Evolutionary conservation across 2,113 vertebrate genomes (phyloP).

Genomic region (Axis porcinus): DNA sequence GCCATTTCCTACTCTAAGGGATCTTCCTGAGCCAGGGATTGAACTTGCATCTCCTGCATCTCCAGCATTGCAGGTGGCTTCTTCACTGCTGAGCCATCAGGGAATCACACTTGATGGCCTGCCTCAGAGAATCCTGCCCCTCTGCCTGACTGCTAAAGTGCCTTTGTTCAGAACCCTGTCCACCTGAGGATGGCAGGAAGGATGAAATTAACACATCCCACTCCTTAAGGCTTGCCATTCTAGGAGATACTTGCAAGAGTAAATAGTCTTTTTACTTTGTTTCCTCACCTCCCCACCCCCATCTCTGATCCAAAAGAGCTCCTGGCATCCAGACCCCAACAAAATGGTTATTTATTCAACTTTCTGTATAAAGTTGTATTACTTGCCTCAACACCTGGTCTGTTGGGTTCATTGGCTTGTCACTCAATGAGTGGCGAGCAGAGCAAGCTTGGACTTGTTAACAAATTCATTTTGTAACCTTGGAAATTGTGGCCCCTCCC

Average conservation of each 20-base stretch:
- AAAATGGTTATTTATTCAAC: not conserved
- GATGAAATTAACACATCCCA: not conserved
- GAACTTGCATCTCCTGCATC: not conserved
- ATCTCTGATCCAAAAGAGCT: not conserved
- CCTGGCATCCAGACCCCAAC: not conserved
- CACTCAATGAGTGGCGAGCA: not conserved
- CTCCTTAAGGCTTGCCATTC: not conserved
- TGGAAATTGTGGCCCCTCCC: not conserved
- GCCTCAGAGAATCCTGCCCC: not conserved
- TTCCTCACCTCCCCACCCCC: not conserved
- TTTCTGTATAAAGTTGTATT: not conserved
- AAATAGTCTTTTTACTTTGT: not conserved
- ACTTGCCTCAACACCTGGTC: not conserved
- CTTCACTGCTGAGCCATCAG: not conserved
- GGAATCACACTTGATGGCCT: not conserved
- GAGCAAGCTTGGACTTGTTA: not conserved
- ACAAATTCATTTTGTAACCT: not conserved
- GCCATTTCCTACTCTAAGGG: not conserved
- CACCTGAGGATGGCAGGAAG: not conserved
- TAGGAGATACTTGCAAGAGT: not conserved
- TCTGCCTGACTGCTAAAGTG: not conserved
- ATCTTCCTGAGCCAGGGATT: not conserved
- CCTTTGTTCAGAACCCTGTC: not conserved
- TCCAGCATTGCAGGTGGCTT: rapidly evolving
- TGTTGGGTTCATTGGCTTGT: not conserved